Evolutionary conservation across 2,797 vertebrate species (phyloP), one percentile per base, ranked within the genome.

Genomic region (Lepidocolaptes lacrymiger): DNA sequence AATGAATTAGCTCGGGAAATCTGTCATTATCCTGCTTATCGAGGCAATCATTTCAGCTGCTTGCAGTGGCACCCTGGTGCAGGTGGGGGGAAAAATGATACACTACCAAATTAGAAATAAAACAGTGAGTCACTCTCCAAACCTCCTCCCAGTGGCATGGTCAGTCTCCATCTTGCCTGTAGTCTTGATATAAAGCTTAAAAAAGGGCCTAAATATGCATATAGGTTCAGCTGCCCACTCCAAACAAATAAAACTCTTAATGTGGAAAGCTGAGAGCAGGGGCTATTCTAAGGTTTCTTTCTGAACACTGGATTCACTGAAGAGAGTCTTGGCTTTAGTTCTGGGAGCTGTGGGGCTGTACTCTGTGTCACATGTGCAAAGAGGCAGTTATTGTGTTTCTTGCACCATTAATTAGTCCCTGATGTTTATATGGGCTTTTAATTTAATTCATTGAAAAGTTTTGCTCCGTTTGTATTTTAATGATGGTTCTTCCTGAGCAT

Each of bases 21-120:
- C 69, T 87, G 58, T 59, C 73, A 71, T 88, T 73, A 88, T 52
- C 28, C 66, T 81, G 52, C 72, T 90, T 55, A 66, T 91, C 88
- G 83, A 85, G 79, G 79, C 94, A 78, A 43, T 30, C 46, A 22
- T 51, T 95, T 93, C 91, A 91, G 83, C 88, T 90, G 79, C 88
- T 88, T 88, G 82, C 76, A 73, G 51, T 66, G 49, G 75, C 59
- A 72, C 75, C 30, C 68, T 8, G 39, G 64, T 58, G 73, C 85
- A 88, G 72, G 87, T 77, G 72, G 41, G 28, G 61, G 22, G n/a
- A 2, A 55, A 92, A 86, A 77, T 17, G 69, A 81, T 92, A 92
- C 43, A 30, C 36, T 51, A 81, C 72, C 39, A 81, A 75, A 92
- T 62, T 43, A 94, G 91, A 92, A 95, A 95, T 72, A 72, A 81